A percentile compares a stretch with the other conserved stretches of the same genome.
Evolutionary conservation across 2,888 invertebrate species (phyloP).

Genomic region (Thelaira solivaga): DNA sequence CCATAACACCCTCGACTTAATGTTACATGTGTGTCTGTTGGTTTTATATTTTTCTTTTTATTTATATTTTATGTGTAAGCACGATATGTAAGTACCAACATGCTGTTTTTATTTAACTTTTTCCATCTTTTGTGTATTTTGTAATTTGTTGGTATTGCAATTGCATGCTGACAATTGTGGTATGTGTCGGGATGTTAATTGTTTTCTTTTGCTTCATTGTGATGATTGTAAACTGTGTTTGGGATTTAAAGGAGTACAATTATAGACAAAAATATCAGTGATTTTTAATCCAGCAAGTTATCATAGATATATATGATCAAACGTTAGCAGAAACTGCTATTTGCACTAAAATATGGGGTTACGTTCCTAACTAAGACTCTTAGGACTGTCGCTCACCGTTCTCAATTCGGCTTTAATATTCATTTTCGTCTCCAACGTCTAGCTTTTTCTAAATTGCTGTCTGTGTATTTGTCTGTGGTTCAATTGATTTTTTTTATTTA

Average conservation of each 20-base stretch:
- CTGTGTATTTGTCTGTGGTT: too few relatives aligned
- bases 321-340: too few relatives aligned
- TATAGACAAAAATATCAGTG: neutral
- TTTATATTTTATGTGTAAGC: neutral
- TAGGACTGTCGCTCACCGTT: too few relatives aligned
- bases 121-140: neutral
- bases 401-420: too few relatives aligned
- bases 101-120: conserved; percentile 11
- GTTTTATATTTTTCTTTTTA: neutral
- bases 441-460: too few relatives aligned
- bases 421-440: too few relatives aligned
- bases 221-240: neutral
- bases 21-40: conserved; percentile 21
- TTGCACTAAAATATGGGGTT: too few relatives aligned
- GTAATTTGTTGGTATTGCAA: conserved; percentile 25
- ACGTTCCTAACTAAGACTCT: too few relatives aligned
- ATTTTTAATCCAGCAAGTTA: too few relatives aligned
- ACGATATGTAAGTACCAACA: too few relatives aligned
- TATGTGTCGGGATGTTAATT: neutral
- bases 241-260: conserved; percentile 2
- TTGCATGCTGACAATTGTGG: conserved; percentile 37
- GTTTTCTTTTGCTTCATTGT: neutral
- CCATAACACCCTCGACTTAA: conserved; percentile 35
- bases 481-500: too few relatives aligned
- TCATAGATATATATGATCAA: too few relatives aligned